Conservation (phyloP, 2,797 vertebrate genomes). For the Gymnocypris eckloni region DNA sequence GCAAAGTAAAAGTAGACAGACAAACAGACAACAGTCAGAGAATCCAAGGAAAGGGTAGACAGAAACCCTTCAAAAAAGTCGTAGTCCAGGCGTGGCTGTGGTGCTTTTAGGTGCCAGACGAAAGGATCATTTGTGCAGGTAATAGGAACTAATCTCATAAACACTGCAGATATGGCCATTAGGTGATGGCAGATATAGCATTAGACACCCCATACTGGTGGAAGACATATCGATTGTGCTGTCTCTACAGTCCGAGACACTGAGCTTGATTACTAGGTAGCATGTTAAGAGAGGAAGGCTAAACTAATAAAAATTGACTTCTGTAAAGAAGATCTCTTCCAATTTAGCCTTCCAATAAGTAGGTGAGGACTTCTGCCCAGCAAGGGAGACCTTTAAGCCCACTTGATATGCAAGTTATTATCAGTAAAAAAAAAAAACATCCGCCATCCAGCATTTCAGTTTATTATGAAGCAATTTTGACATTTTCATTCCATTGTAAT, state of each 20-base stretch:
- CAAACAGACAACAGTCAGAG: slow-evolving; percentile 73
- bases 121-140: slow-evolving; percentile 41
- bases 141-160: slow-evolving; percentile 72
- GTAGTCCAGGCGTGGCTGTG: slow-evolving; percentile 1
- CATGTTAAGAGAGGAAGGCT: slow-evolving; percentile 52
- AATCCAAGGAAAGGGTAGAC: slow-evolving; percentile 76
- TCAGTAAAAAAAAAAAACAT: background rate
- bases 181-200: slow-evolving; percentile 76
- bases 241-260: slow-evolving; percentile 62
- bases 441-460: background rate
- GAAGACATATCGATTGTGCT: slow-evolving; percentile 74
- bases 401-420: slow-evolving; percentile 12
- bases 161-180: slow-evolving; percentile 76
- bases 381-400: background rate
- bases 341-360: slow-evolving; percentile 43
- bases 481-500: background rate
- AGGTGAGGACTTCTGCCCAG: background rate
- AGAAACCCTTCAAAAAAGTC: slow-evolving; percentile 65
- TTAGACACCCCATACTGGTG: slow-evolving; percentile 71
- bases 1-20: slow-evolving; percentile 71
- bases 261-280: slow-evolving; percentile 58
- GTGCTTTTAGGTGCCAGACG: slow-evolving; percentile 44
- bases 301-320: slow-evolving; percentile 49
- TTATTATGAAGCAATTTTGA: background rate
- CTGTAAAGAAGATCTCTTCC: slow-evolving; percentile 29